Percentiles rank a stretch among this genome's conserved stretches.
phyloP scores from a whole-genome alignment of 2,888 invertebrate species.

The Caenorhabditis angaria region DNA sequence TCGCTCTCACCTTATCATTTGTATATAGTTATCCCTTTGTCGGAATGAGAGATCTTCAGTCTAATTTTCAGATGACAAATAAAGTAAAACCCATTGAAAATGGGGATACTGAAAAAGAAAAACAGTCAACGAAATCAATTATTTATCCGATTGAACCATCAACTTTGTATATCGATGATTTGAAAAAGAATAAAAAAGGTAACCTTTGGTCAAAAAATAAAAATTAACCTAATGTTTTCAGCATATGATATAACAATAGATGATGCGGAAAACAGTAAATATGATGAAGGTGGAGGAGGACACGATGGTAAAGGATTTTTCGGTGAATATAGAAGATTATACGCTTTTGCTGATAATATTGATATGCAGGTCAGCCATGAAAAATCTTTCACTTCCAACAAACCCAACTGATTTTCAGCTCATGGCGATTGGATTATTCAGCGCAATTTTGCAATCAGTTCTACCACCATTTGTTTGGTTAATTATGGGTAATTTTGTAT shows the following conservation, averaged over 20 bases:
- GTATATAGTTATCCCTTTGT: not conserved
- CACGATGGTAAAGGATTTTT: slow-evolving; percentile 24
- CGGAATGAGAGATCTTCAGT: too few species aligned
- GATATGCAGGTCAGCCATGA: slow-evolving; percentile 52
- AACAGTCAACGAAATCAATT: slow-evolving; percentile 27
- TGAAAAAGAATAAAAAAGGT: slow-evolving; percentile 52
- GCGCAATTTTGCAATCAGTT: slow-evolving; percentile 64
- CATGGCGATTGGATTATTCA: slow-evolving; percentile 62
- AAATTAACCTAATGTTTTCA: slow-evolving; percentile 9
- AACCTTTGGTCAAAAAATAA: slow-evolving; percentile 3
- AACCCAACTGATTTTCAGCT: slow-evolving; percentile 41
- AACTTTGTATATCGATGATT: slow-evolving; percentile 47
- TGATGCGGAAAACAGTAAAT: slow-evolving; percentile 11
- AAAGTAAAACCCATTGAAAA: slow-evolving; percentile 13
- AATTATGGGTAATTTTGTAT: slow-evolving; percentile 69
- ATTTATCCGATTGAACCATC: slow-evolving; percentile 51
- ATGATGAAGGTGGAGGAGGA: slow-evolving; percentile 6
- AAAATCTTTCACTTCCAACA: too few species aligned
- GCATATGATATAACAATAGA: slow-evolving; percentile 38
- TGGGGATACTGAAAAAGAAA: slow-evolving; percentile 9
- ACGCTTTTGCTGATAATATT: slow-evolving; percentile 56
- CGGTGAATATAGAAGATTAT: slow-evolving; percentile 43
- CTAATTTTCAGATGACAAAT: slow-evolving; percentile 9
- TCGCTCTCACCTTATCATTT: not conserved
- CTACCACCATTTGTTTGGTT: slow-evolving; percentile 71